Conservation (phyloP, 2,888 invertebrate genomes). For the Linhomoeus sp. region DNA sequence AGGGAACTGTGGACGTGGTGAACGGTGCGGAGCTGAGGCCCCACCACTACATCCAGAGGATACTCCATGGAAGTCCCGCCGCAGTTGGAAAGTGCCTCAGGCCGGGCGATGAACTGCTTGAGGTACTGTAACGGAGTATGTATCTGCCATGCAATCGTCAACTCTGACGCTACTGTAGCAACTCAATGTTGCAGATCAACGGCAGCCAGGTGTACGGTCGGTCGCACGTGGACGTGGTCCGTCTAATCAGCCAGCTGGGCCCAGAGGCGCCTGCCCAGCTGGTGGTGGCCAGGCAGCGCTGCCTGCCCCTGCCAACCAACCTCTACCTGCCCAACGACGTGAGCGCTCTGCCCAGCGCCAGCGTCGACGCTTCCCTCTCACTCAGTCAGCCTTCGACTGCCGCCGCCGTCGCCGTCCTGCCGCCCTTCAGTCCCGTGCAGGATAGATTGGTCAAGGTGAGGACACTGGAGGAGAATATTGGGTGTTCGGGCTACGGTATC, state of each 20-base stretch:
- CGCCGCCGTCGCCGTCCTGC: background rate
- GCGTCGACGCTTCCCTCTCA: too few relatives aligned
- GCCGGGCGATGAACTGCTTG: constrained; percentile 82
- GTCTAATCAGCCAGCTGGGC: constrained; percentile 72
- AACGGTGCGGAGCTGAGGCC: constrained; percentile 87
- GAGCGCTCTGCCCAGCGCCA: too few relatives aligned
- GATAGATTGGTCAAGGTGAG: background rate
- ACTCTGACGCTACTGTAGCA: too few relatives aligned
- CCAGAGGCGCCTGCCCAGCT: background rate
- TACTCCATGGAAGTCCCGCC: constrained; percentile 90
- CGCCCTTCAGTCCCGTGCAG: background rate
- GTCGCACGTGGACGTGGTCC: constrained; percentile 82
- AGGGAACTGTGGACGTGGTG: constrained; percentile 90
- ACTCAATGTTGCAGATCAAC: too few relatives aligned
- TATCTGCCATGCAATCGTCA: background rate
- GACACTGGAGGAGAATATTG: too few relatives aligned
- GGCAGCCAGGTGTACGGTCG: constrained; percentile 67
- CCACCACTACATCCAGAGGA: constrained; percentile 82
- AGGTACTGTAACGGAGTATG: constrained; percentile 31
- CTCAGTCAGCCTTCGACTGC: background rate
- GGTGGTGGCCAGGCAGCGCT: constrained; percentile 7
- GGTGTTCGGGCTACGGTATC: too few relatives aligned
- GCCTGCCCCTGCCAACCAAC: constrained; percentile 14
- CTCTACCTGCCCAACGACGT: constrained; percentile 11
- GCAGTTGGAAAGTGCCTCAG: constrained; percentile 67